phyloP scores from a whole-genome alignment of 2,797 vertebrate species.

The Etheostoma nigrum region DNA sequence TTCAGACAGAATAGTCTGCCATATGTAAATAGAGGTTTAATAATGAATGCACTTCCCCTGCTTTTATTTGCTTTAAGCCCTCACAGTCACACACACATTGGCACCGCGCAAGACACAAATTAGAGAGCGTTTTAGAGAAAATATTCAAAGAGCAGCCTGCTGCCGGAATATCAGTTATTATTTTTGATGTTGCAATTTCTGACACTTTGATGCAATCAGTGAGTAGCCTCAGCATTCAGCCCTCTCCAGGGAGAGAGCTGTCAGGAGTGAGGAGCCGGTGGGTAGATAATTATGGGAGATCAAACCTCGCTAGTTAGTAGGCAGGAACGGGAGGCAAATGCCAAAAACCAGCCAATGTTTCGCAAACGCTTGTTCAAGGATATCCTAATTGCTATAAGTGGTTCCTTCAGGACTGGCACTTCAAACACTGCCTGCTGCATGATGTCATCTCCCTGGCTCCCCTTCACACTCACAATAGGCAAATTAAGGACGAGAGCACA shows the following conservation, averaged over 20 bases:
- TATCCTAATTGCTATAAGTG: constrained; percentile 99
- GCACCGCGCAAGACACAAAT: constrained; percentile 86
- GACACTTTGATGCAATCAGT: constrained; percentile 89
- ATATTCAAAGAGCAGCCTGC: constrained; percentile 87
- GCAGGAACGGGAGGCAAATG: constrained; percentile 91
- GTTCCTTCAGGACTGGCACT: constrained; percentile 94
- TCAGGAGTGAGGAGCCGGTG: constrained; percentile 90
- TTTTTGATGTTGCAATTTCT: constrained; percentile 93
- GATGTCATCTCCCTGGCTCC: constrained; percentile 92
- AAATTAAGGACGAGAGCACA: constrained; percentile 85
- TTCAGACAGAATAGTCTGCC: constrained; percentile 85
- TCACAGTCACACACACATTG: constrained; percentile 83
- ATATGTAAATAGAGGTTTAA: constrained; percentile 88
- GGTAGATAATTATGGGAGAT: constrained; percentile 97
- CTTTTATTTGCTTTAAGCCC: constrained; percentile 90
- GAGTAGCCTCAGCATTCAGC: constrained; percentile 85
- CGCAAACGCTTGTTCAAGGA: constrained; percentile 99
- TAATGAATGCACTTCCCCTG: constrained; percentile 87
- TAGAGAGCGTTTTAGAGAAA: constrained; percentile 91
- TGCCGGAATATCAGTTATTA: constrained; percentile 90
- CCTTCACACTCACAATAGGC: constrained; percentile 90
- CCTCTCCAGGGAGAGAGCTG: constrained; percentile 89
- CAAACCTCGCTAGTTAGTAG: constrained; percentile 92
- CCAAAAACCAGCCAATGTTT: constrained; percentile 94
- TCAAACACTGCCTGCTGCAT: constrained; percentile 92